Evolutionary conservation across 2,113 vertebrate genomes (phyloP).

Genomic region (Rousettus leschenaultii): DNA sequence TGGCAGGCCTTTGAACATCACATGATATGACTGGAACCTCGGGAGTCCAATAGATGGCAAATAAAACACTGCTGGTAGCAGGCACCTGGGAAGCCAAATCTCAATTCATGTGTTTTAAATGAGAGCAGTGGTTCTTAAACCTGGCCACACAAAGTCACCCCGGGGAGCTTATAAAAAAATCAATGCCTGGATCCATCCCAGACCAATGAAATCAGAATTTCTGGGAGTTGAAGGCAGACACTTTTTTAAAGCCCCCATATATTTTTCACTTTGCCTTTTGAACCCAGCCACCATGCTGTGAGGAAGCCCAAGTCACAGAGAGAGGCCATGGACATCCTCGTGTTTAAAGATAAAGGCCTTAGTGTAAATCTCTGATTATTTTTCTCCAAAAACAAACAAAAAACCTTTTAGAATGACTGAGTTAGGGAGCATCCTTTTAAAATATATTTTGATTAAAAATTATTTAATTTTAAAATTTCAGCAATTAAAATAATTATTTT

Average conservation of each 20-base stretch:
- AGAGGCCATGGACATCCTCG: not conserved
- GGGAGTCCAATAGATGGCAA: not conserved
- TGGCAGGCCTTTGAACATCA: not conserved
- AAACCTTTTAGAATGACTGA: not conserved
- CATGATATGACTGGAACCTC: not conserved
- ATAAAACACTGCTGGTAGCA: not conserved
- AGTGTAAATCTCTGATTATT: not conserved
- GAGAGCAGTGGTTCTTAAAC: not conserved
- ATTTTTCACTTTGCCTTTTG: not conserved
- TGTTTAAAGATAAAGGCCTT: not conserved
- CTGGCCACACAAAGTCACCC: not conserved
- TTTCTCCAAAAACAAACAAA: not conserved
- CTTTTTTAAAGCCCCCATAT: not conserved
- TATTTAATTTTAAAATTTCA: not conserved
- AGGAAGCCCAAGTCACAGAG: not conserved
- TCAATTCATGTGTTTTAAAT: not conserved
- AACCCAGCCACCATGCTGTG: not conserved
- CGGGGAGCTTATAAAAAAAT: not conserved
- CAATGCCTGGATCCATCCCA: not conserved
- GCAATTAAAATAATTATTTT: not conserved
- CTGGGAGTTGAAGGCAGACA: not conserved
- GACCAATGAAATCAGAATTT: not conserved
- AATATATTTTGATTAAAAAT: not conserved
- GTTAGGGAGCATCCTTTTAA: not conserved
- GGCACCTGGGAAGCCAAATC: not conserved